Base-by-base conservation (phyloP, 2,888 invertebrate genomes). In the Hypena proboscidalis region DNA sequence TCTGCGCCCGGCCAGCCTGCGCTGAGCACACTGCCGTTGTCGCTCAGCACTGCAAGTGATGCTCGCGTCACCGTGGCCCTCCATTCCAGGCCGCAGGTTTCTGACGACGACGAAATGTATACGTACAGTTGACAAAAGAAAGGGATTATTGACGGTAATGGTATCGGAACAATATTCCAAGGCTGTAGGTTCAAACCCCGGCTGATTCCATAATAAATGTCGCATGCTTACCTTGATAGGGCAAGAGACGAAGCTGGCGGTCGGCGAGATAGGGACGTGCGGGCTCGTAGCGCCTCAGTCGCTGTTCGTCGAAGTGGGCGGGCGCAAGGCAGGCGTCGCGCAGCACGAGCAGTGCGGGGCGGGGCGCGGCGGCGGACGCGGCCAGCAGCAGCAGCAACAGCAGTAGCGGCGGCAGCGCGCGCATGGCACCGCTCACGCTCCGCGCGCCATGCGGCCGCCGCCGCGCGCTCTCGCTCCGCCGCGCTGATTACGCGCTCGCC, bases 51-150 rank as follows among this genome's bases (percentile, higher is more conserved):
- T 50, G 56, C 64, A 53, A 70, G 74, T 39, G 59, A 77, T 20
- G 55, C 74, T 46, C 61, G 76, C 54, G 66, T 70, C 67, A 69
- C 83, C 58, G 56, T 21, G 32, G 32, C 48, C 13, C 46, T 41
- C 80, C 80, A 78, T 21, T 48, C 63, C 7, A 60, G 37, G 1
- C 82, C 84, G 55, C 86, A 85, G 1, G 85, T 85, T 20, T 84
- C 87, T 85, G 47, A 30, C 23, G 8, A 2, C 8, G 9, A 3
- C 9, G 2, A 3, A 23, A 7, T 23, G 8, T 23, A 9, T 23
- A 23, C 9, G 2, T 23, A 23, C 23, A n/a, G n/a, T n/a, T n/a
- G n/a, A n/a, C n/a, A n/a, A n/a, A n/a, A n/a, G n/a, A n/a, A n/a
- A n/a, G n/a, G n/a, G n/a, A n/a, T n/a, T n/a, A n/a, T n/a, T n/a